Conservation (phyloP, 2,113 vertebrate species). For the Prunella himalayana region DNA sequence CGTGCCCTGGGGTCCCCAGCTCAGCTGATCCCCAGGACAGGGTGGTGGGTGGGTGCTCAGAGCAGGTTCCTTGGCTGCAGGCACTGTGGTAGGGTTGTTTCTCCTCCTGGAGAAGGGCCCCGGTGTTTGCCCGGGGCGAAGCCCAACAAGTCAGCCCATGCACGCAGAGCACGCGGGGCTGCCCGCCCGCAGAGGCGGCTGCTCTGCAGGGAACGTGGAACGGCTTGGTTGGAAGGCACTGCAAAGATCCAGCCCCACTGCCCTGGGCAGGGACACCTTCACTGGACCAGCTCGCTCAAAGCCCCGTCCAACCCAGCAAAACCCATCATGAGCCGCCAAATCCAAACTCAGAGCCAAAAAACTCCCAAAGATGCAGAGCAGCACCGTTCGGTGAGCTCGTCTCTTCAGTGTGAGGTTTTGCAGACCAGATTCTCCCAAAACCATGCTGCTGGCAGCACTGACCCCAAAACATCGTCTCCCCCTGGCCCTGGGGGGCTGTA, state of each 20-base stretch:
- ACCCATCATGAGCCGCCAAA: background rate
- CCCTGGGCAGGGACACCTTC: background rate
- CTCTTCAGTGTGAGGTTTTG: fast-evolving
- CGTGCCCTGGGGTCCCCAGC: fast-evolving
- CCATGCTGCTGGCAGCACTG: fast-evolving
- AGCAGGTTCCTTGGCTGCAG: background rate
- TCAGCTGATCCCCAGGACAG: background rate
- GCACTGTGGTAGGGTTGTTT: background rate
- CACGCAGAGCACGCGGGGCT: background rate
- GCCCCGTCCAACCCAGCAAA: background rate
- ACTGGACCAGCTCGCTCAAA: background rate
- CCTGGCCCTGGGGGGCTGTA: fast-evolving
- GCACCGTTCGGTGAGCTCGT: fast-evolving
- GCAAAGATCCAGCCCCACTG: background rate
- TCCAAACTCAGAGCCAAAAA: background rate
- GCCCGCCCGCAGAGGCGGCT: background rate
- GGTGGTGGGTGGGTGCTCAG: background rate
- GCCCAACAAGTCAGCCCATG: conserved; percentile 19
- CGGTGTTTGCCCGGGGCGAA: background rate
- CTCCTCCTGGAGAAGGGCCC: background rate
- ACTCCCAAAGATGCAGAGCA: background rate
- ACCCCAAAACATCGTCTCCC: background rate
- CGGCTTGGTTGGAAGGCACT: background rate
- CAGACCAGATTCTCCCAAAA: background rate
- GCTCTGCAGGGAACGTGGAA: background rate